These are phyloP conservation scores for Uria aalge DNA, from an alignment of 2,113 vertebrate species.

Conservation along the genomic window DNA sequence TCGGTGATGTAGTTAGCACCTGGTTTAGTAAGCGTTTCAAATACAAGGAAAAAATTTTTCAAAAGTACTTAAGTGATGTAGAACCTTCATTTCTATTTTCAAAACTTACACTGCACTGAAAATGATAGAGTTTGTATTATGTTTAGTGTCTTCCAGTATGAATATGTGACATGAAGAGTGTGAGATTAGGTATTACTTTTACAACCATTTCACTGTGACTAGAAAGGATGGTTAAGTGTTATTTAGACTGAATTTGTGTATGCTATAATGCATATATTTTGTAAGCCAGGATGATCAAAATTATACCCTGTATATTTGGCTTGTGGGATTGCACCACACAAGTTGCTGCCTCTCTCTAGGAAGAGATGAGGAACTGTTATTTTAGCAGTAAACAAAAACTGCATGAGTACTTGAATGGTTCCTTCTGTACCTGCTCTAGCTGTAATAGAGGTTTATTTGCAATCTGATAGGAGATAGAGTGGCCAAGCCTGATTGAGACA, in stretches of 20 bases:
- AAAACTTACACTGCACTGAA: not conserved
- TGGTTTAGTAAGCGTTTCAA: not conserved
- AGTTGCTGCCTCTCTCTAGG: not conserved
- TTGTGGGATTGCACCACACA: not conserved
- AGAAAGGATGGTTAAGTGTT: not conserved
- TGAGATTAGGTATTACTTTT: not conserved
- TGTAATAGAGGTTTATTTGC: not conserved
- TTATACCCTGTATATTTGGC: not conserved
- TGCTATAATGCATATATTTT: not conserved
- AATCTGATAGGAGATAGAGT: not conserved
- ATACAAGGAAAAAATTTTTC: not conserved
- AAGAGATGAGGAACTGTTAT: not conserved
- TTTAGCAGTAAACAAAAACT: not conserved
- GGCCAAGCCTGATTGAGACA: not conserved
- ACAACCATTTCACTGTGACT: not conserved
- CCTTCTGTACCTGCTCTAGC: not conserved
- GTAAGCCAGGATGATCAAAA: not conserved
- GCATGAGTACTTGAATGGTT: not conserved
- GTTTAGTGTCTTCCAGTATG: not conserved
- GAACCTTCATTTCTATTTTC: not conserved
- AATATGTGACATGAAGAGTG: not conserved
- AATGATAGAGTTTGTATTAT: not conserved
- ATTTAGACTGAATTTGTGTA: not conserved
- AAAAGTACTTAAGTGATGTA: not conserved
- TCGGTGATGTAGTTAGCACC: not conserved